Base-by-base conservation (phyloP, 2,888 invertebrate genomes). In the Platypus cylindrus region DNA sequence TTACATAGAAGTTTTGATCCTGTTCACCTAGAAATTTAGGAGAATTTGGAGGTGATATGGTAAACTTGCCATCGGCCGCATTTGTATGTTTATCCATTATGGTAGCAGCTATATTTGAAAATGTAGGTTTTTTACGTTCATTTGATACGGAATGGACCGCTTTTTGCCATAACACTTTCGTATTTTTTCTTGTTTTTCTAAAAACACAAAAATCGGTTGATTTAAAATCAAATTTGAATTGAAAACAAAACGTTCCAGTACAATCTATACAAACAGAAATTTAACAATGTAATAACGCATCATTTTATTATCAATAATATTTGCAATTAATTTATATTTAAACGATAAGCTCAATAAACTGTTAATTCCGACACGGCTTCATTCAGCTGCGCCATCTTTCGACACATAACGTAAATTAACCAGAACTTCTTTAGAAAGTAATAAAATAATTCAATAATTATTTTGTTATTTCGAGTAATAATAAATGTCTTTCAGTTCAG, bases 91-190 rank as follows among this genome's bases (percentile, higher is more conserved):
- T 36, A 31, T 56, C 56, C 44, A 58, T 52, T 18, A 54, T 45
- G 17, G 49, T 46, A 25, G 55, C 38, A 5, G 55, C 57, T 17
- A 58, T 51, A 18, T 48, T 45, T 16, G 55, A 54, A 36, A 59
- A 52, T 31, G 51, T 48, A 9, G 46, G 49, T 32, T 46, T 48
- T 30, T 48, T 50, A 17, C 54, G 42, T 44, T 54, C 49, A 38
- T 43, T 50, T 5, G 55, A 54, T 18, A 59, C 47, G 32, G 53
- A 51, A 28, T 49, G 41, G 13, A 56, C 52, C 3, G 59, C 58
- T 34, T 55, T 55, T 26, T 47, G 49, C 58, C 58, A 58, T 32
- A 55, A 46, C 17, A 48, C 47, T 41, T 51, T 56, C 25, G 49
- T 37, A 26, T 44, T 31, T 31, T 36, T 40, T 22, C 30, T n/a